Evolutionary conservation across 2,888 invertebrate genomes (phyloP).

Genomic region (Acanthococcus lagerstroemiae): DNA sequence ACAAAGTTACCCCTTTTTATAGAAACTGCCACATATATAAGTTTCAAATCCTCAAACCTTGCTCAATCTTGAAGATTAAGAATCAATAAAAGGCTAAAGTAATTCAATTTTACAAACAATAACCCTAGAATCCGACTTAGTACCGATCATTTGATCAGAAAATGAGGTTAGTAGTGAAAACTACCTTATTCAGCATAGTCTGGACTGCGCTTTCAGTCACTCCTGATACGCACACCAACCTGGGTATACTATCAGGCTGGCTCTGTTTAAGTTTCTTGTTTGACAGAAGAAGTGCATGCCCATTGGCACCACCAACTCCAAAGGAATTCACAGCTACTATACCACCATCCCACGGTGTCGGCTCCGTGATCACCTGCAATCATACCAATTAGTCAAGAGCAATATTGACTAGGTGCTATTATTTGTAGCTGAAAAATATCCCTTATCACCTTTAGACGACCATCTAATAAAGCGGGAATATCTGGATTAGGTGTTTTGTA

Average conservation of each 20-base stretch:
- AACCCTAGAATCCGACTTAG: too few relatives aligned
- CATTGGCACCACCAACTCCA: conserved; percentile 35
- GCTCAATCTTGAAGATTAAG: too few relatives aligned
- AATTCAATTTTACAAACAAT: too few relatives aligned
- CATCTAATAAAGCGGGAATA: conserved; percentile 79
- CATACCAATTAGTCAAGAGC: neutral
- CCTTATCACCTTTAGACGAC: conserved; percentile 57
- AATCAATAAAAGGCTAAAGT: too few relatives aligned
- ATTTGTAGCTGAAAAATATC: neutral
- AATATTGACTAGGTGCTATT: neutral
- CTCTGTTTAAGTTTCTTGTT: conserved; percentile 40
- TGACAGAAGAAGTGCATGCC: conserved; percentile 33
- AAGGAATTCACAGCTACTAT: conserved; percentile 35
- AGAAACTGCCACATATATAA: too few relatives aligned
- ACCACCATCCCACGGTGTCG: conserved; percentile 33
- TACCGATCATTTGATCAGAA: too few relatives aligned
- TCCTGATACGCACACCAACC: conserved; percentile 44
- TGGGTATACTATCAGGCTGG: conserved; percentile 23
- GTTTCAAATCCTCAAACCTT: too few relatives aligned
- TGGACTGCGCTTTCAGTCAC: conserved; percentile 47
- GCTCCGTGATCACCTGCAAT: conserved; percentile 31
- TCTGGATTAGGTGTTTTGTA: conserved; percentile 76
- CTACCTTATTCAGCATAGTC: conserved; percentile 39
- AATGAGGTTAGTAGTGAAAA: too few relatives aligned
- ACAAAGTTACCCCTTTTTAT: too few relatives aligned